Evolutionary conservation across 2,888 invertebrate genomes (phyloP), one percentile per base, ranked within the genome.

Genomic region (Erynnis tages): DNA sequence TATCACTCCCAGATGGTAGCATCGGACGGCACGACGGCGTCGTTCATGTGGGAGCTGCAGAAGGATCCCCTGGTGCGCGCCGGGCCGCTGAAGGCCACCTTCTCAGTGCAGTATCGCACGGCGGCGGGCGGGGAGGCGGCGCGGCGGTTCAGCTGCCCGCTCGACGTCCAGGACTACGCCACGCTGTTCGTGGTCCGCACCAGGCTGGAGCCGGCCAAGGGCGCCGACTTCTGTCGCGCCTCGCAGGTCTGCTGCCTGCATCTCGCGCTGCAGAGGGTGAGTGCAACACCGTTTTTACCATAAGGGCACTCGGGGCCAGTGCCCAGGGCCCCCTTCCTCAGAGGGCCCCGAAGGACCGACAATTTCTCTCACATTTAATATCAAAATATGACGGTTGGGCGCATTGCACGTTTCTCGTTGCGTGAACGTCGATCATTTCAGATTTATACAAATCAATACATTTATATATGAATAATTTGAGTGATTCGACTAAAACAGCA

Each of bases 221-320:
- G 95, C 1, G 92, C 91, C 17, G 97, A 98, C 72, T 94, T 97
- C 69, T 97, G 97, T 73, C 93, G 97, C 48, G 95, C 96, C 32
- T 96, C 97, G 55, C 94, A 95, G 58, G 94, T 97, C 73, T 97
- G 97, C 79, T 95, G 94, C 79, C 87, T 96, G 67, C 93, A 94
- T 73, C 82, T 96, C 53, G 93, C 91, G 59, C 93, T 96, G 35
- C 93, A 92, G 59, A 91, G 92, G 76, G 90, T 92, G 46, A 68
- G 77, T 67, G 2, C 14, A 14, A 7, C 5, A 6, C 5, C 19
- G 43, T 11, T 32, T 29, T 25, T 38, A 46, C 6, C 7, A 5
- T 25, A 8, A 25, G 25, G 25, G 25, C 5, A 25, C 25, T 25
- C n/a, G n/a, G n/a, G n/a, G n/a, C n/a, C n/a, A n/a, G n/a, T n/a